Base-by-base conservation (phyloP, 2,888 invertebrate species). In the Platycheirus rosarum region DNA sequence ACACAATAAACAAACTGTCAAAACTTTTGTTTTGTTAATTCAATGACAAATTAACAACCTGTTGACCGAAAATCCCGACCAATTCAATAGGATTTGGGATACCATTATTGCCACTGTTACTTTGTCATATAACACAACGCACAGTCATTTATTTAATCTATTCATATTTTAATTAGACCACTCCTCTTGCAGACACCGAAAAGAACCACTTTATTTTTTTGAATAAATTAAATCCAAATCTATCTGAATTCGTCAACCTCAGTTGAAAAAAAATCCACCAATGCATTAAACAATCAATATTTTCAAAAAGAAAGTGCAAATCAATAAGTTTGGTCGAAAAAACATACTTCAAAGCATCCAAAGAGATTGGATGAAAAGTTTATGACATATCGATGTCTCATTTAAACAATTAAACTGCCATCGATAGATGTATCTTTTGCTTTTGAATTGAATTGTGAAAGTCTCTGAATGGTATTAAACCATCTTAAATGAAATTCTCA, bases 31-130 rank as follows among this genome's bases (percentile, higher is more conserved):
- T 71, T 57, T 48, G 48, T 48, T 49, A 49, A 57, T 40, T 40
- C 55, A 63, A 76, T 76, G 65, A 80, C 57, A 80, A 76, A 63
- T 80, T 76, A 76, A 80, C 70, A 80, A 75, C 65, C 65, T 60
- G 65, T 66, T 60, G 66, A 55, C 65, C 51, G n/a, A n/a, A 51
- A 49, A 70, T 53, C n/a, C 26, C 46, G 55, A 70, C 46, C 46
- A 60, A 23, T 65, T 46, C 75, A 37, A 57, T 70, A 51, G 68
- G 71, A 18, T 37, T 14, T 20, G 60, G 68, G 71, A 18, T 37
- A 18, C 26, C 76, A 26, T n/a, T n/a, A n/a, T 32, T 65, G 71
- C 26, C 40, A 42, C 46, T 37, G 55, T 40, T 37, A 2, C 3
- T 32, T 26, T 14, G 26, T 44, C 18, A 48, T 11, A 16, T 2